Evolutionary conservation across 2,797 vertebrate species (phyloP), one percentile per base, ranked within the genome.

Genomic region (Pitangus sulphuratus): DNA sequence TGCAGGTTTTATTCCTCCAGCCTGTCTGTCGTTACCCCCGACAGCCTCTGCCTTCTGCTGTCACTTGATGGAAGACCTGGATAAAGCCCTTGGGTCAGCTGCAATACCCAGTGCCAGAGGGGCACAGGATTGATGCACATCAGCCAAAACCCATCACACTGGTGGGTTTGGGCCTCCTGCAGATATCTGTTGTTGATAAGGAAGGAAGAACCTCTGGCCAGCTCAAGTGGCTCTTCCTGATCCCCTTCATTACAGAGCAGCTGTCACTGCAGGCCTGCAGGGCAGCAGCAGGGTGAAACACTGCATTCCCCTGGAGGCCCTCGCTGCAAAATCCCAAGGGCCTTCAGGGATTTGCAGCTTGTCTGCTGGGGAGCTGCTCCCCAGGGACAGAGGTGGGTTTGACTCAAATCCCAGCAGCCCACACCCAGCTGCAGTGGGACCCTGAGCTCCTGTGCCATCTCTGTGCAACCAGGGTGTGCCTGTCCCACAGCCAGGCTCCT

Each of bases 1-100:
- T 72, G 47, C 56, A 89, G 82, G 74, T 83, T 95, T 95, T 84
- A 84, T 84, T 74, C 84, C 81, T 88, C 21, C 84, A 82, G 74
- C 56, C 86, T 50, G 47, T 44, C 61, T 84, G 77, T 7, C 53
- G 31, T 44, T 40, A 30, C 60, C 66, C 82, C 21, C 5, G 8
- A 57, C 11, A 70, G 76, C 56, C 84, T 65, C 48, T 69, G 58
- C 33, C 45, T 81, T 68, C 31, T 65, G 40, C 24, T 51, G 75
- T 28, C 78, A 40, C 60, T 69, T 37, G 74, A 61, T 8, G 35
- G 61, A 93, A 81, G 39, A 54, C 2, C 13, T 58, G 68, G 77
- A 24, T 54, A 45, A 86, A 76, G 28, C 60, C 42, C 20, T 30
- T 8, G 37, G 69, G 35, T 54, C 47, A 91, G 42, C 70, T n/a